These are phyloP conservation scores for Microchirus variegatus DNA, from an alignment of 2,797 vertebrate species.

Conservation along the genomic window DNA sequence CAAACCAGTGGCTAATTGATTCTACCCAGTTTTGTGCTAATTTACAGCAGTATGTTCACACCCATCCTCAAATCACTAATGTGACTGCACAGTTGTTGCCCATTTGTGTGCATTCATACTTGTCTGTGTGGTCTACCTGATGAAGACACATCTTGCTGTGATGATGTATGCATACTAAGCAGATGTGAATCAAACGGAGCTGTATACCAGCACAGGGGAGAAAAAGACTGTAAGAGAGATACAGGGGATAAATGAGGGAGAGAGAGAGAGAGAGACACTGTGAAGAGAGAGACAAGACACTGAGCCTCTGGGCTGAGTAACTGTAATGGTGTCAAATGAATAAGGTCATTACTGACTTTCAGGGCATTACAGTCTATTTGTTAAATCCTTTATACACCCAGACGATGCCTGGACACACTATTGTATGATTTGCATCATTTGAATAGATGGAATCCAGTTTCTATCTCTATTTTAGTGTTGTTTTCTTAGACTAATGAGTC, in stretches of 20 bases:
- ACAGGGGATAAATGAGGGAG: slow-evolving; percentile 2
- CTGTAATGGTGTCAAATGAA: slow-evolving; percentile 77
- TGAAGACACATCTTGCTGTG: slow-evolving; percentile 38
- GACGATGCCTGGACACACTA: slow-evolving; percentile 46
- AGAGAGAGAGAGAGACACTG: slow-evolving; percentile 6
- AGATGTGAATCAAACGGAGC: slow-evolving; percentile 57
- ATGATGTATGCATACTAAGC: slow-evolving; percentile 55
- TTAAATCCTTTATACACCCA: slow-evolving; percentile 62
- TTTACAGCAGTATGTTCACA: slow-evolving; percentile 38
- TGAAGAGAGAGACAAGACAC: slow-evolving; percentile 13
- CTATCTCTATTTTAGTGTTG: too few species aligned
- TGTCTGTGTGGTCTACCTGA: slow-evolving; percentile 33
- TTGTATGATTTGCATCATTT: slow-evolving; percentile 52
- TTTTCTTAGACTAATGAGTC: too few species aligned
- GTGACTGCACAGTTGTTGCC: slow-evolving; percentile 34
- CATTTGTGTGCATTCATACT: slow-evolving; percentile 39
- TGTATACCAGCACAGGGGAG: slow-evolving; percentile 29
- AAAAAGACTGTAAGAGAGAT: slow-evolving; percentile 31
- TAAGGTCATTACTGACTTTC: slow-evolving; percentile 78
- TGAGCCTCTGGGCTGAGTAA: slow-evolving; percentile 63
- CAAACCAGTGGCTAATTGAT: slow-evolving; percentile 63
- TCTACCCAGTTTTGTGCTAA: slow-evolving; percentile 51
- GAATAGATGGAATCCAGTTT: too few species aligned
- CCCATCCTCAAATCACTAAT: slow-evolving; percentile 50
- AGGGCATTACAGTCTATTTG: slow-evolving; percentile 67